Evolutionary conservation across 1,140 invertebrate species (phyloP).

Genomic region (Drosophila watanabei): DNA sequence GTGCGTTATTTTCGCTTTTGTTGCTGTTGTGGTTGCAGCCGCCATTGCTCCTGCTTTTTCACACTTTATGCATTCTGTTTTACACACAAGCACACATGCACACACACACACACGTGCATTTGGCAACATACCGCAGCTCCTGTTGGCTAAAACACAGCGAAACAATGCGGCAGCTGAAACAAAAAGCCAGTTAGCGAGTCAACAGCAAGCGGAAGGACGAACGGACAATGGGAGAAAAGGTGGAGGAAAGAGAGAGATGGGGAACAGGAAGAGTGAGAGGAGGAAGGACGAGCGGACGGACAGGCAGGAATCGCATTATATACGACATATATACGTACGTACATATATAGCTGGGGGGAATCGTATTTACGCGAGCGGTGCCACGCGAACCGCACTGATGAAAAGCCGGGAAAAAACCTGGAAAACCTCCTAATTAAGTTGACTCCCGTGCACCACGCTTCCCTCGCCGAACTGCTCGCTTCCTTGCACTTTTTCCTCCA

Average conservation of each 20-base stretch:
- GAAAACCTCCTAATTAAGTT: constrained; percentile 76
- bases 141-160: constrained; percentile 18
- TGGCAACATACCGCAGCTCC: constrained; percentile 1
- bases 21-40: constrained; percentile 32
- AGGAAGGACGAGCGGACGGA: constrained; percentile 14
- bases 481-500: constrained; percentile 21
- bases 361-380: constrained; percentile 35
- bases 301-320: constrained; percentile 44
- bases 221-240: background rate
- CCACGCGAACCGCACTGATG: constrained; percentile 40
- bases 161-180: constrained; percentile 18
- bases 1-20: constrained; percentile 53
- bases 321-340: constrained; percentile 8
- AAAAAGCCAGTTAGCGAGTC: constrained; percentile 47
- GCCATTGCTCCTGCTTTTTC: constrained; percentile 53
- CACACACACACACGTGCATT: constrained; percentile 29
- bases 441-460: constrained; percentile 3
- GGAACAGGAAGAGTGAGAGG: background rate
- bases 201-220: constrained; percentile 30
- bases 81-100: constrained; percentile 25
- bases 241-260: background rate
- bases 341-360: constrained; percentile 17
- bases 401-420: constrained; percentile 42
- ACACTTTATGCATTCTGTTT: constrained; percentile 73
- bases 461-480: background rate